Conservation (phyloP, 2,888 invertebrate species). For the Didymodactylos carnosus region DNA sequence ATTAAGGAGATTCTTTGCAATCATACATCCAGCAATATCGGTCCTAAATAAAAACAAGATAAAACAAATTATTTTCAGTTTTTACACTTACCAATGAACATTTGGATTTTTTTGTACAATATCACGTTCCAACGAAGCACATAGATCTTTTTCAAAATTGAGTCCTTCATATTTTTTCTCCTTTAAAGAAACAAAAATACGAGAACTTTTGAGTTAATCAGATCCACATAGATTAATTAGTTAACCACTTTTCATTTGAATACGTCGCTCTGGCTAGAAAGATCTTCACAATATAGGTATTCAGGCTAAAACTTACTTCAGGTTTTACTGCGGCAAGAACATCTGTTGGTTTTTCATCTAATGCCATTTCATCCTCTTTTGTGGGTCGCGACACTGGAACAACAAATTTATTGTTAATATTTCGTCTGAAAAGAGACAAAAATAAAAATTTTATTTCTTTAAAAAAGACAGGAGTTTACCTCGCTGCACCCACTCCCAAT, state of each 20-base stretch:
- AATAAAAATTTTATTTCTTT: no score
- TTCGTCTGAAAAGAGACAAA: no score
- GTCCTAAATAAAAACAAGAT: neutral
- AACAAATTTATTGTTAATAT: no score
- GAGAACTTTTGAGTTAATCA: constrained; percentile 19
- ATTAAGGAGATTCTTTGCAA: constrained; percentile 52
- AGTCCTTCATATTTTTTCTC: constrained; percentile 61
- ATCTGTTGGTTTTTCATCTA: neutral
- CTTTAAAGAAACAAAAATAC: constrained; percentile 15
- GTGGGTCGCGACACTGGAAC: no score
- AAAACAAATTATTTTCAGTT: neutral
- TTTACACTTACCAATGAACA: constrained; percentile 65
- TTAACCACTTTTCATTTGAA: neutral
- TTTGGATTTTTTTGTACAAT: constrained; percentile 90
- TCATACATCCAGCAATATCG: constrained; percentile 36
- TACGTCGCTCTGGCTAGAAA: neutral
- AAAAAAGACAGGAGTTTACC: no score
- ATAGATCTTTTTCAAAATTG: constrained; percentile 66
- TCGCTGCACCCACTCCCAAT: no score
- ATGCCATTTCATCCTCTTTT: no score
- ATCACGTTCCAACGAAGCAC: constrained; percentile 78
- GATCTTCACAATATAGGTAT: no score
- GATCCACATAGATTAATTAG: neutral
- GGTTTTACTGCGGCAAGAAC: neutral
- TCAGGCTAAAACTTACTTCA: no score